Base-by-base conservation (phyloP, 1,140 invertebrate genomes). In the Aphidius ervi region DNA sequence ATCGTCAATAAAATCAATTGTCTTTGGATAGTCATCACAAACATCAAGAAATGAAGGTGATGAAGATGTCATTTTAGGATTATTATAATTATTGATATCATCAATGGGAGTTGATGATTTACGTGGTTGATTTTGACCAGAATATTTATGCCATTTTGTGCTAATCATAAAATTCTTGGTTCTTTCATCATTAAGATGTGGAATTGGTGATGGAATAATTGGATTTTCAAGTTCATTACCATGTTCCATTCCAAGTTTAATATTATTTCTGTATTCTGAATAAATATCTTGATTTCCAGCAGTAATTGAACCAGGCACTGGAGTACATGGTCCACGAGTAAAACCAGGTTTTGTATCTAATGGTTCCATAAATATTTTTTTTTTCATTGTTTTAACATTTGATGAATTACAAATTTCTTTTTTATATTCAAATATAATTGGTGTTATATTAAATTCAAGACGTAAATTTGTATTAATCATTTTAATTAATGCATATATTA, bases 381-480 rank as follows among this genome's bases (percentile, higher is more conserved):
- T 70, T 5, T 63, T 66, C 41, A 47, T 63, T 6, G 9, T 1
- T 45, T 55, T 48, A 16, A 56, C 9, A 37, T 63, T 59, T 8
- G 60, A 45, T 20, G 45, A 52, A 20, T 46, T 42, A 39, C 65
- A 70, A n/a, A n/a, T 10, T 42, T 67, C 62, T 49, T 67, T 67
- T 9, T 66, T 65, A 31, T 76, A 78, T 2, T 31, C 56, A 3
- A 74, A 66, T 0, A n/a, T 9, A 0, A 80, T 5, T 2, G 78
- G 65, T 2, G 70, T 75, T 2, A 79, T 42, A 5, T 49, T 64
- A 56, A 79, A 75, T 6, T 68, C 68, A 0, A 75, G 45, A 54
- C 67, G 64, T 23, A 70, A 70, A 62, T 79, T 75, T 0, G 71
- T 74, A 45, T 80, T 78, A 0, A 80, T 52, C 10, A 78, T 78